Conservation (phyloP, 1,140 invertebrate genomes). For the Prorops nasuta region DNA sequence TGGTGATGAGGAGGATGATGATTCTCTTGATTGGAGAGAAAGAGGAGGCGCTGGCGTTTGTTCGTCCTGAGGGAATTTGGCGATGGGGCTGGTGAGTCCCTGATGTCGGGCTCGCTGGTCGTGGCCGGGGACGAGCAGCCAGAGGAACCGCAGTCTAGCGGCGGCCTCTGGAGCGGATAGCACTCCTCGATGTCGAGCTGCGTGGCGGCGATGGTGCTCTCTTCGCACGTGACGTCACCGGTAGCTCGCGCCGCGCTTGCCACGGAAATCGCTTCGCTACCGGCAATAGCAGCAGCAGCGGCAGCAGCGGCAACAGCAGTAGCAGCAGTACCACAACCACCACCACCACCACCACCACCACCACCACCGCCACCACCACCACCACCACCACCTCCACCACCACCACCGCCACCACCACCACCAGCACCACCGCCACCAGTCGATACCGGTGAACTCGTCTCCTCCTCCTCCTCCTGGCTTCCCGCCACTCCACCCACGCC, state of each 20-base stretch:
- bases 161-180: slow-evolving; percentile 34
- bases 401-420: slow-evolving; percentile 4
- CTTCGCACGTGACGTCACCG: slow-evolving; percentile 24
- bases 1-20: too few species aligned
- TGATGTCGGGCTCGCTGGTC: slow-evolving; percentile 47
- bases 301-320: not conserved
- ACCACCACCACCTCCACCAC: slow-evolving; percentile 13
- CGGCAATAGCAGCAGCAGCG: too few species aligned
- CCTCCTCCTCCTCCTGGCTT: slow-evolving; percentile 65
- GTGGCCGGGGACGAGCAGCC: slow-evolving; percentile 52
- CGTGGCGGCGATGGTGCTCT: slow-evolving; percentile 26
- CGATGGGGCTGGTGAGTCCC: slow-evolving; percentile 47
- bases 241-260: too few species aligned
- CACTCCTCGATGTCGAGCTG: slow-evolving; percentile 42
- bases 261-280: too few species aligned
- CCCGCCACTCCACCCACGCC: slow-evolving; percentile 55
- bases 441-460: slow-evolving; percentile 56
- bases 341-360: too few species aligned
- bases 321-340: too few species aligned
- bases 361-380: slow-evolving; percentile 25
- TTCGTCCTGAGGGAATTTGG: slow-evolving; percentile 38
- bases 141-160: slow-evolving; percentile 38
- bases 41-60: slow-evolving; percentile 43
- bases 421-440: slow-evolving; percentile 20
- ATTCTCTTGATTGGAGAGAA: slow-evolving; percentile 34